phyloP scores from a whole-genome alignment of 2,888 invertebrate species.

The Piscicola geometra region DNA sequence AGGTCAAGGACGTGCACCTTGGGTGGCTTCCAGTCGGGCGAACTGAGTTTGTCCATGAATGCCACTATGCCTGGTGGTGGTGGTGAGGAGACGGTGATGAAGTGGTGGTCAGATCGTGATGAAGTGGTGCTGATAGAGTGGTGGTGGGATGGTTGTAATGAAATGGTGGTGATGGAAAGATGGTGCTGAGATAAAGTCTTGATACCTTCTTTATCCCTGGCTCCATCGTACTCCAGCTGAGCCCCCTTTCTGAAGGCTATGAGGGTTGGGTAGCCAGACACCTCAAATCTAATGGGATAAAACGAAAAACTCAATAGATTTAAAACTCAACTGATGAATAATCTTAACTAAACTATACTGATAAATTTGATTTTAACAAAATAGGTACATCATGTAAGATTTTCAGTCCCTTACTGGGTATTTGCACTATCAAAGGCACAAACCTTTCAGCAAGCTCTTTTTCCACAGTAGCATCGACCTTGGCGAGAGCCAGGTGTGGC shows the following conservation, averaged over 20 bases:
- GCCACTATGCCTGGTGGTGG: slow-evolving; percentile 51
- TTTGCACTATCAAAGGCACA: neutral
- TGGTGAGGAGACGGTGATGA: neutral
- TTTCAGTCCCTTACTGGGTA: neutral
- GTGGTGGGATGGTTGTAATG: neutral
- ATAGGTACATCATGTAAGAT: neutral
- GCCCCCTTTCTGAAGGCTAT: slow-evolving; percentile 55
- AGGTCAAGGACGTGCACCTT: slow-evolving; percentile 59
- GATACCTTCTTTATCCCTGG: slow-evolving; percentile 49
- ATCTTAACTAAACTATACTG: too few species aligned
- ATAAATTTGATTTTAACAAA: neutral
- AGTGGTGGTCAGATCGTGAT: too few species aligned
- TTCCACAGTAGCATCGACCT: slow-evolving; percentile 60
- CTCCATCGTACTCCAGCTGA: slow-evolving; percentile 50
- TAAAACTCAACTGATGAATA: too few species aligned
- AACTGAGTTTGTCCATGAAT: slow-evolving; percentile 58
- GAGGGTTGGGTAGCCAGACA: slow-evolving; percentile 60
- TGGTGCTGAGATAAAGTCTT: neutral
- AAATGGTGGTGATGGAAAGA: neutral
- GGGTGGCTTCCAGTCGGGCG: slow-evolving; percentile 61
- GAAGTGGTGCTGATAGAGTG: neutral
- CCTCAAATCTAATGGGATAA: slow-evolving; percentile 57
- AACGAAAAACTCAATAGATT: too few species aligned
- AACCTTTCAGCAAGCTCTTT: slow-evolving; percentile 52
- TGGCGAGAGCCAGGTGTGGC: slow-evolving; percentile 58